Conservation (phyloP, 2,113 vertebrate genomes). For the Laterallus jamaicensis region DNA sequence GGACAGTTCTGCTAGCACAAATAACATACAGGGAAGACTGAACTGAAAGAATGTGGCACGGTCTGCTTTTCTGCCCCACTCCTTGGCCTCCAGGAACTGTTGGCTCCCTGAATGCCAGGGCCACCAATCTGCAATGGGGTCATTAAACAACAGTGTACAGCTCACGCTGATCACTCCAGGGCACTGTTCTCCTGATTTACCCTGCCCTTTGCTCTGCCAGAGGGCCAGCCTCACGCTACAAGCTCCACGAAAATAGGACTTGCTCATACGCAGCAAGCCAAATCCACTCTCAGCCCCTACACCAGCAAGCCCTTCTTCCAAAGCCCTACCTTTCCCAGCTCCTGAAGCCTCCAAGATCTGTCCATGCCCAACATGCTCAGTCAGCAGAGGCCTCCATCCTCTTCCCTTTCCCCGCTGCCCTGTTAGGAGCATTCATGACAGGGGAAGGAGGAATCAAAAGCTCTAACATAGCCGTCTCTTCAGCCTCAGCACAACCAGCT, state of each 20-base stretch:
- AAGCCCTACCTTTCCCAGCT: neutral
- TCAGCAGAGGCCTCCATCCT: neutral
- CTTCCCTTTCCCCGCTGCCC: neutral
- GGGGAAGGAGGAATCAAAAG: neutral
- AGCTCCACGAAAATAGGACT: neutral
- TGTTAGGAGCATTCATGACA: neutral
- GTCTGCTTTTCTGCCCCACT: neutral
- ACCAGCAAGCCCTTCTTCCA: neutral
- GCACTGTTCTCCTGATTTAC: neutral
- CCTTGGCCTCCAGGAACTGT: rapidly evolving
- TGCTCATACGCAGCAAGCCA: neutral
- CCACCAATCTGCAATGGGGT: neutral
- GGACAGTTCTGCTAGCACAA: neutral
- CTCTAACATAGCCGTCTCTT: neutral
- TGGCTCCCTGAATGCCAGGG: neutral
- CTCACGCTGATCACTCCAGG: neutral
- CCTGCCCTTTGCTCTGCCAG: neutral
- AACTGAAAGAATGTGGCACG: neutral
- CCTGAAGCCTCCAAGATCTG: neutral
- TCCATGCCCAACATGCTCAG: rapidly evolving
- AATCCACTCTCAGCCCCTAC: neutral
- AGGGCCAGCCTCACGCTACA: neutral
- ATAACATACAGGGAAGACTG: rapidly evolving
- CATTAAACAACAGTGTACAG: neutral
- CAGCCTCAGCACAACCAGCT: neutral